phyloP scores from a whole-genome alignment of 2,113 vertebrate genomes.

The Dicrurus megarhynchus region DNA sequence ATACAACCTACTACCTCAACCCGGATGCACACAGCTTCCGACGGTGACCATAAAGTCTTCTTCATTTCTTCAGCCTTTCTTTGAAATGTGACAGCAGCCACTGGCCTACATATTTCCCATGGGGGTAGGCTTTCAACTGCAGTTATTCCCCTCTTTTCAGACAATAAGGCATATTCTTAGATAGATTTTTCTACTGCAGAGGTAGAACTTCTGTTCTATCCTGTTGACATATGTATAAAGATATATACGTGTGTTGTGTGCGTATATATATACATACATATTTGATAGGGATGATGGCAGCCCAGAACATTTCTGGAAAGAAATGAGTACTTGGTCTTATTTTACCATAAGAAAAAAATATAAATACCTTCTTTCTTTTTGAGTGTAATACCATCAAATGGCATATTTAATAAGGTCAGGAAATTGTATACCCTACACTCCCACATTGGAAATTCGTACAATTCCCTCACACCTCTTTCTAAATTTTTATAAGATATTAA shows the following conservation, averaged over 20 bases:
- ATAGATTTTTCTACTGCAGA: not conserved
- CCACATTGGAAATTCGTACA: not conserved
- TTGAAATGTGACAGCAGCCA: conserved; percentile 67
- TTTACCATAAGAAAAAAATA: not conserved
- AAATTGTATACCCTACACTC: not conserved
- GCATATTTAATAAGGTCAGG: not conserved
- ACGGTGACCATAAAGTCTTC: conserved; percentile 74
- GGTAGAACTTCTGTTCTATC: not conserved
- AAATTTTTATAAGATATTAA: not conserved
- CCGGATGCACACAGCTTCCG: conserved; percentile 95
- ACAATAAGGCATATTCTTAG: not conserved
- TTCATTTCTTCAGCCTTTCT: conserved; percentile 76
- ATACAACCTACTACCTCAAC: conserved; percentile 99
- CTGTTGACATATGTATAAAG: not conserved
- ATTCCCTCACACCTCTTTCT: not conserved
- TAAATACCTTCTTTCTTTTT: not conserved
- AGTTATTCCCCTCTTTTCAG: not conserved
- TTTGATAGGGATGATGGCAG: not conserved
- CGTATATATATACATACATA: not conserved
- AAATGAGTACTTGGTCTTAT: not conserved
- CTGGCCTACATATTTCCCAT: conserved; percentile 23
- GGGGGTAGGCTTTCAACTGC: not conserved
- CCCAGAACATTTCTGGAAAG: not conserved
- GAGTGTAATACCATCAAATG: not conserved
- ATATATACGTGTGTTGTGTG: not conserved